Evolutionary conservation across 2,797 vertebrate genomes (phyloP).

Genomic region (Falco peregrinus): DNA sequence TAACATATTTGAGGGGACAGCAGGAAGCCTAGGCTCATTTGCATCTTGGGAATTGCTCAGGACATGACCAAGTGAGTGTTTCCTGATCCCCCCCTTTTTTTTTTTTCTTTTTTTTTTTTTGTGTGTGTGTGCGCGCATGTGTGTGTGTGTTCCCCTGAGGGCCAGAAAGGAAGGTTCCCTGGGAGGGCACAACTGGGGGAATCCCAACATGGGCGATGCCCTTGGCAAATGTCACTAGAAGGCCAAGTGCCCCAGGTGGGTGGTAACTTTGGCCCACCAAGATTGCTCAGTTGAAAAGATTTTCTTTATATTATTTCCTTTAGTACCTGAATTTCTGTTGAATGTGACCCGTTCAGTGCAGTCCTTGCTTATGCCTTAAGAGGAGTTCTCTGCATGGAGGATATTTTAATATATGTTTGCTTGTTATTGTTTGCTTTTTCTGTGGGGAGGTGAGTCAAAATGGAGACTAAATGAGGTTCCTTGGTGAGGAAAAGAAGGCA

Average conservation of each 20-base stretch:
- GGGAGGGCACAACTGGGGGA: neutral
- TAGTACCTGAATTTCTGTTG: neutral
- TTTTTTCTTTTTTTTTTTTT: neutral
- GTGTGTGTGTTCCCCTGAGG: neutral
- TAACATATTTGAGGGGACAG: conserved; percentile 40
- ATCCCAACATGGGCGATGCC: neutral
- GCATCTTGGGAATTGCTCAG: conserved; percentile 32
- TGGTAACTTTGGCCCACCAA: neutral
- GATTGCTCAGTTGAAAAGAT: neutral
- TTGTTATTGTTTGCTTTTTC: neutral
- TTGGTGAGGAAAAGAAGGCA: neutral
- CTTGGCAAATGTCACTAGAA: neutral
- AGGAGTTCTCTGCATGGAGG: neutral
- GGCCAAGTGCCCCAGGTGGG: neutral
- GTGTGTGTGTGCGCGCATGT: too few relatives aligned
- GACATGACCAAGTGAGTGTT: conserved; percentile 42
- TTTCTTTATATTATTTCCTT: neutral
- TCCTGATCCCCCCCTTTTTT: neutral
- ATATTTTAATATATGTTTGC: neutral
- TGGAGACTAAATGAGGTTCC: neutral
- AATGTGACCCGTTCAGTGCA: neutral
- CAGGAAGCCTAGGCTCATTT: conserved; percentile 26
- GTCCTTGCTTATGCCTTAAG: neutral
- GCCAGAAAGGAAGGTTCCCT: neutral
- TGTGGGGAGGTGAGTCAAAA: neutral